Evolutionary conservation across 2,888 invertebrate genomes (phyloP).

Genomic region (Teleogryllus oceanicus): DNA sequence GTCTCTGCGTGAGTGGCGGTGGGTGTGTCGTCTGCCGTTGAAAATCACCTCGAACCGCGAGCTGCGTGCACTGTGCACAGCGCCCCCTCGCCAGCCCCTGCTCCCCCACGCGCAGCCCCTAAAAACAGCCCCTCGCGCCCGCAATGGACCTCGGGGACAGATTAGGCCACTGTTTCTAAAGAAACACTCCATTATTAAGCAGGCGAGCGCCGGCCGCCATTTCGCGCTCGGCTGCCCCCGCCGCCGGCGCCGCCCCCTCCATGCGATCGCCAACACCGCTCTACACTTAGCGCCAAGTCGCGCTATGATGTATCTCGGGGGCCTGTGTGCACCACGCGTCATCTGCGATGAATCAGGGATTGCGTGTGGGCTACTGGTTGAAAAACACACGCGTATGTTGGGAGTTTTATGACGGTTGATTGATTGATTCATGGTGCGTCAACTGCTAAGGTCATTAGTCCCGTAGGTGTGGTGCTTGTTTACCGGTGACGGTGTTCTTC

Average conservation of each 20-base stretch:
- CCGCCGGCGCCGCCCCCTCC: neutral
- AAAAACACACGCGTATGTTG: too few species aligned
- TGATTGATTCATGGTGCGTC: too few species aligned
- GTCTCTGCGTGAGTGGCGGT: too few species aligned
- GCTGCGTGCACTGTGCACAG: neutral
- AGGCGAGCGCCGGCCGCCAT: neutral
- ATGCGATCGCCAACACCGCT: neutral
- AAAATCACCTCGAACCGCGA: too few species aligned
- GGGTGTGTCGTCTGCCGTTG: too few species aligned
- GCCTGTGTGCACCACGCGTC: too few species aligned
- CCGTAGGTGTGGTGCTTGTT: too few species aligned
- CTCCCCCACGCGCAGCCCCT: neutral
- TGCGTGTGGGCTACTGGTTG: too few species aligned
- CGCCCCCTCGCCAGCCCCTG: neutral
- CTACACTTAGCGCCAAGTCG: neutral
- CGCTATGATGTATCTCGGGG: neutral
- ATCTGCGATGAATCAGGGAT: too few species aligned
- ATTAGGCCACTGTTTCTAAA: slow-evolving; percentile 18
- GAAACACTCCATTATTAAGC: slow-evolving; percentile 1
- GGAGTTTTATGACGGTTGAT: too few species aligned
- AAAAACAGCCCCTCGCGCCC: neutral
- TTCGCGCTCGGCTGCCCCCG: neutral
- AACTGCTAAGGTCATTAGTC: too few species aligned
- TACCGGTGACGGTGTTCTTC: too few species aligned
- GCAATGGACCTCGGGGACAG: neutral